Evolutionary conservation across 1,140 invertebrate species (phyloP), one percentile per base, ranked within the genome.

Genomic region (Leptoteleia sp.): DNA sequence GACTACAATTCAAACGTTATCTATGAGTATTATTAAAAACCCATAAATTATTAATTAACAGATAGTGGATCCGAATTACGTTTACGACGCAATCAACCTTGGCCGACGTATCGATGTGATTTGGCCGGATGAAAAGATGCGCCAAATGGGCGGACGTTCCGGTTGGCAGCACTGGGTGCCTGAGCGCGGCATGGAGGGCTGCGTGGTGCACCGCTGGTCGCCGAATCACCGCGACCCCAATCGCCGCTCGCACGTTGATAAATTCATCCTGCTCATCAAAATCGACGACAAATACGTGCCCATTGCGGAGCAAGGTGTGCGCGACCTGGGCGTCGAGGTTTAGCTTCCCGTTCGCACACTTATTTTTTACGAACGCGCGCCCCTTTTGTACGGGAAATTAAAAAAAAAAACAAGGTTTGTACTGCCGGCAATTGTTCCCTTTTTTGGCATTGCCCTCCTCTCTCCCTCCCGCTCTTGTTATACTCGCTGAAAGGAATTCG

Each of bases 211-310:
- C 87, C 94, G 94, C 75, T 98, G 97, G 96, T 92, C 93, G 12
- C 97, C 97, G 0, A 95, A 94, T 88, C 96, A 98, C 90, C 92
- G 94, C 55, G 96, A 98, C 86, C 93, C 94, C 0, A 93, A 93
- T 76, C 92, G 94, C 40, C 91, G 97, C 4, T 98, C 96, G 8
- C 95, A 98, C 84, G 94, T 97, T 0, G 96, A 97, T 85, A 94
- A 96, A 75, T 96, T 94, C 12, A 96, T 99, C 31, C 89, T 98
- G 1, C 91, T 99, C n/a, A 92, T 99, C 0, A 95, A 97, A 87
- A 96, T 98, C 47, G 96, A 96, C 3, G 96, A 98, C 79, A 95
- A 94, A 79, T 98, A 94, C 89, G 96, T 99, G 50, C 97, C 97
- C 11, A 96, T 99, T 59, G 95, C 95, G 0, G 96, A 98, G 86